phyloP scores from a whole-genome alignment of 1,140 invertebrate genomes.

The Dendrolimus kikuchii region DNA sequence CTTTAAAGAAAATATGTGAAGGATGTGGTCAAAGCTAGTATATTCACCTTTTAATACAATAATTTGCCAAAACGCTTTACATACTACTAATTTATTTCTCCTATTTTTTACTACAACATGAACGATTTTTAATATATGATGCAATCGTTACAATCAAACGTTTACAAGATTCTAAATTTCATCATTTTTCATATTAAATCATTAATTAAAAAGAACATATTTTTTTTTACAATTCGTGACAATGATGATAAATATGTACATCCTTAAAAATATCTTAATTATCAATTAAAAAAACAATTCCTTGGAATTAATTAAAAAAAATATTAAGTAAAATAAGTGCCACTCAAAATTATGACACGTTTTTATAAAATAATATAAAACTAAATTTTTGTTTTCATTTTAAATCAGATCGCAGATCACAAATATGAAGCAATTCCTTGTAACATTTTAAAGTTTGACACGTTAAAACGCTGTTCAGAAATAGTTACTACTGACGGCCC shows the following conservation, averaged over 20 bases:
- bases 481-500: too few relatives aligned
- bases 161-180: constrained; percentile 48
- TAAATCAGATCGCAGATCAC: constrained; percentile 22
- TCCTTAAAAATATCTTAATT: constrained; percentile 12
- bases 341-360: constrained; percentile 39
- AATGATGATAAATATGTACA: constrained; percentile 55
- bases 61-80: too few relatives aligned
- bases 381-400: constrained; percentile 18
- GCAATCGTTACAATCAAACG: constrained; percentile 45
- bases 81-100: constrained; percentile 42
- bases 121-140: constrained; percentile 51
- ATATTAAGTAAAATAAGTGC: constrained; percentile 26
- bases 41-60: too few relatives aligned
- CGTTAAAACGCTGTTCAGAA: too few relatives aligned
- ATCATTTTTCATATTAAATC: constrained; percentile 21
- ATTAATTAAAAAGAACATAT: constrained; percentile 20
- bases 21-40: too few relatives aligned
- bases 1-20: too few relatives aligned
- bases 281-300: constrained; percentile 26
- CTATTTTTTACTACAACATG: constrained; percentile 58
- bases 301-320: constrained; percentile 31
- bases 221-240: constrained; percentile 39
- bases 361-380: constrained; percentile 22
- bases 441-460: too few relatives aligned
- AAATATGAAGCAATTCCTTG: constrained; percentile 4